Percentiles rank a stretch among this genome's conserved stretches.
These are phyloP conservation scores for Phasia obesa DNA, from an alignment of 2,888 invertebrate species.

Conservation along the genomic window DNA sequence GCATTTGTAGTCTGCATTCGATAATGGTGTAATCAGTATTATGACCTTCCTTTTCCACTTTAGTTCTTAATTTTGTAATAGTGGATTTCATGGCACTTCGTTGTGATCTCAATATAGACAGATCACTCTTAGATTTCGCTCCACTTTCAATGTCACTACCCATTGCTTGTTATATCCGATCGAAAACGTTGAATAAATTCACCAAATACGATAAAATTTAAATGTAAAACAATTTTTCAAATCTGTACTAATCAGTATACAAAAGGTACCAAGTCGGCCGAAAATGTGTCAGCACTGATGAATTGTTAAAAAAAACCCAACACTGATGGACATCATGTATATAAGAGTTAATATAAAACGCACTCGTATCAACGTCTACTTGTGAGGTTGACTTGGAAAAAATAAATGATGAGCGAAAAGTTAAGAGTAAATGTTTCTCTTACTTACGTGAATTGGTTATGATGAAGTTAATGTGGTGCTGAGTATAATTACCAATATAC, in stretches of 20 bases:
- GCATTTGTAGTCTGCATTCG: conserved; percentile 32
- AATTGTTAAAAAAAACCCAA: conserved; percentile 1
- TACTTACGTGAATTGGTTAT: conserved; percentile 1
- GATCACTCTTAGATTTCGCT: not conserved
- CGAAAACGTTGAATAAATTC: conserved; percentile 5
- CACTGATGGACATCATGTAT: conserved; percentile 12
- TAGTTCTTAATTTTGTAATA: conserved; percentile 6
- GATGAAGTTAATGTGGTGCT: conserved; percentile 10
- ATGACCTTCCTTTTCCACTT: conserved; percentile 19
- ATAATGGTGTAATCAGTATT: conserved; percentile 34
- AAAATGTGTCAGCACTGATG: conserved; percentile 4
- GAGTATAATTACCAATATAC: conserved; percentile 1
- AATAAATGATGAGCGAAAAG: conserved; percentile 1
- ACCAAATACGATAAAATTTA: not conserved
- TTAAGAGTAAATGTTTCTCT: conserved; percentile 16
- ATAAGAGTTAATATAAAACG: not conserved
- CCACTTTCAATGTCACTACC: conserved; percentile 2
- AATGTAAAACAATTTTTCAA: not conserved
- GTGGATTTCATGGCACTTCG: not conserved
- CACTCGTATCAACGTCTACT: not conserved
- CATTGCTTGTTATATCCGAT: conserved; percentile 1
- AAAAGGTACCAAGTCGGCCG: conserved; percentile 1
- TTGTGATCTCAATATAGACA: conserved; percentile 1
- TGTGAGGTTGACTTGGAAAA: not conserved
- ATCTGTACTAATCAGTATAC: conserved; percentile 5